Evolutionary conservation across 2,113 vertebrate species (phyloP), one percentile per base, ranked within the genome.

Genomic region (Lynx canadensis): DNA sequence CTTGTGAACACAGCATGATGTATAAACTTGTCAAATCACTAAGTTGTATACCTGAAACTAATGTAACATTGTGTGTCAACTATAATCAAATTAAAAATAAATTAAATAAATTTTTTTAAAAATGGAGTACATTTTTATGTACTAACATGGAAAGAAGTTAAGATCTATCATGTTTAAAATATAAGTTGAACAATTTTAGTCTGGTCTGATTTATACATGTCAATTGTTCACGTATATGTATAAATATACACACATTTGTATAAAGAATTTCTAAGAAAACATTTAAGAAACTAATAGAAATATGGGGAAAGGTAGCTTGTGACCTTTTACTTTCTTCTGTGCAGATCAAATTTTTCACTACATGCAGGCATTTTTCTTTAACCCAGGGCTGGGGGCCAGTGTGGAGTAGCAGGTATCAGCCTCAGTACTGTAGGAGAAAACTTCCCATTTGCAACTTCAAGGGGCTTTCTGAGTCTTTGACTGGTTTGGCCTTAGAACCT

Each of bases 201-300:
- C 36, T 82, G 27, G 60, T 63, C 19, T 27, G 7, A 31, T 78
- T 63, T 80, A 29, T 38, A 48, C 68, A 76, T 31, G 16, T 66
- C 89, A 63, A 29, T 8, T 55, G 1, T 31, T 60, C 48, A 21
- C 25, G 41, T 82, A 69, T 16, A 7, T 63, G 8, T 78, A 45
- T 78, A 78, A 65, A 91, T 84, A 60, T 12, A 85, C 7, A 91
- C 18, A 69, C 4, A 52, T 63, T 38, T 87, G 38, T 45, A 80
- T 38, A 23, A 82, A 41, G 52, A 27, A 33, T 79, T 76, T 76
- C 38, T 76, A 76, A 76, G 73, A 76, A 45, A 76, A 76, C 38
- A 57, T 31, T n/a, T 27, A 65, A 82, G 81, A 87, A 91, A 82
- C 74, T 87, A 95, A 89, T 13, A 85, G 65, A 90, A 90, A 85